Conservation (phyloP, 1,140 invertebrate genomes). For the Drosophila kurseongensis region DNA sequence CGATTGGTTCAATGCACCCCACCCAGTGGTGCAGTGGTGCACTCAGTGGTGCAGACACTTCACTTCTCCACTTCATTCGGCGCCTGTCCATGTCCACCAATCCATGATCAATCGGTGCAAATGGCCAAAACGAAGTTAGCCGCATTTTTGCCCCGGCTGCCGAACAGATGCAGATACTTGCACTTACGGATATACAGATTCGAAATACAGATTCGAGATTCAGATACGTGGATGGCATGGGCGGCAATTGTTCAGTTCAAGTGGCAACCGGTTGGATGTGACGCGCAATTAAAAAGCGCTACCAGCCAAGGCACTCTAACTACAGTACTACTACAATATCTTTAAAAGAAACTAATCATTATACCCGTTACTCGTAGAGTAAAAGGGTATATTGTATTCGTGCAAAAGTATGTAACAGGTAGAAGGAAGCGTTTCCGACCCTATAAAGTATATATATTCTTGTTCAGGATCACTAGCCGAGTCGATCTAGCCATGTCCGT, state of each 20-base stretch:
- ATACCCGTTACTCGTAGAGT: too few relatives aligned
- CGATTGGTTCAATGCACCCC: slow-evolving; percentile 53
- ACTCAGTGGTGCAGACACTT: slow-evolving; percentile 15
- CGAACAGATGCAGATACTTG: slow-evolving; percentile 46
- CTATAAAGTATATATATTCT: too few relatives aligned
- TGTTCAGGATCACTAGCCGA: too few relatives aligned
- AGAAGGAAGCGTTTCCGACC: too few relatives aligned
- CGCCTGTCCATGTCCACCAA: slow-evolving; percentile 49
- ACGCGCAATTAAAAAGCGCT: slow-evolving; percentile 71
- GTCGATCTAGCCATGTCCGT: too few relatives aligned
- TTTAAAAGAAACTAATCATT: neutral
- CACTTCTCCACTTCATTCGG: slow-evolving; percentile 35
- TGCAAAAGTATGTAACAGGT: too few relatives aligned
- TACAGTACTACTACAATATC: slow-evolving; percentile 9
- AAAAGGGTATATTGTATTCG: too few relatives aligned
- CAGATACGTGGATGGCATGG: slow-evolving; percentile 50
- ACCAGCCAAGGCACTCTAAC: slow-evolving; percentile 45
- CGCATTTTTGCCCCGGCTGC: slow-evolving; percentile 51
- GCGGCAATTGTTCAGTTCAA: slow-evolving; percentile 73
- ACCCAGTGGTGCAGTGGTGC: slow-evolving; percentile 20
- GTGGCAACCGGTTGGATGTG: slow-evolving; percentile 59
- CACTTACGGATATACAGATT: slow-evolving; percentile 26
- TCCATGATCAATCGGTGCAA: slow-evolving; percentile 43
- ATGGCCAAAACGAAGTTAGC: slow-evolving; percentile 62
- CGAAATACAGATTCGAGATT: slow-evolving; percentile 46